Evolutionary conservation across 2,113 vertebrate genomes (phyloP), one percentile per base, ranked within the genome.

Genomic region (Cyprinodon brontotheroides): DNA sequence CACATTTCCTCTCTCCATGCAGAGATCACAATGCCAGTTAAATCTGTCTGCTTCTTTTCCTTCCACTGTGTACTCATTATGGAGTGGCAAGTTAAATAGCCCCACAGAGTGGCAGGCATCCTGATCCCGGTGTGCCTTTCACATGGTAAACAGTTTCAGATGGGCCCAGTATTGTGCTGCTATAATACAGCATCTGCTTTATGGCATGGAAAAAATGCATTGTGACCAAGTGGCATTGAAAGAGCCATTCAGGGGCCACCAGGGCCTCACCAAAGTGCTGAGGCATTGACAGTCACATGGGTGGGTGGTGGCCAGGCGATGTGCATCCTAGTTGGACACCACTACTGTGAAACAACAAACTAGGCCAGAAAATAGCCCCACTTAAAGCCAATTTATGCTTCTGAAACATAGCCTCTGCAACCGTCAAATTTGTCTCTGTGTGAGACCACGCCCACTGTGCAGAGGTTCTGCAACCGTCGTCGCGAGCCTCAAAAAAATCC

Each of bases 131-230:
- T 71, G 89, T 83, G 89, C 90, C 88, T 90, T 93, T 91, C 86
- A 84, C 89, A 94, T 92, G 91, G 87, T 92, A 92, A 93, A 93
- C 87, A 91, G 86, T 83, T 90, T 89, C 82, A 78, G 91, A 92
- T 84, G 80, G 91, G 80, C 74, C 83, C 79, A 43, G 84, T 36
- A 92, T 90, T 94, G 93, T 93, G 87, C 75, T 50, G 75, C 77
- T 65, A 87, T 88, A 88, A 93, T 87, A 91, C 87, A 93, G 93
- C 89, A 89, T 94, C 92, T 94, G 92, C 91, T 94, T 94, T 93
- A 93, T 38, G 59, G 92, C 80, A 93, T 75, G 88, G 89, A 91
- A 87, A 92, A 94, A 93, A 89, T 89, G 92, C 86, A 91, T 94
- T 93, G 93, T 93, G 85, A 91, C 86, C 60, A 11, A 84, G 81